Base-by-base conservation (phyloP, 2,113 vertebrate genomes). In the Ptilonorhynchus violaceus region DNA sequence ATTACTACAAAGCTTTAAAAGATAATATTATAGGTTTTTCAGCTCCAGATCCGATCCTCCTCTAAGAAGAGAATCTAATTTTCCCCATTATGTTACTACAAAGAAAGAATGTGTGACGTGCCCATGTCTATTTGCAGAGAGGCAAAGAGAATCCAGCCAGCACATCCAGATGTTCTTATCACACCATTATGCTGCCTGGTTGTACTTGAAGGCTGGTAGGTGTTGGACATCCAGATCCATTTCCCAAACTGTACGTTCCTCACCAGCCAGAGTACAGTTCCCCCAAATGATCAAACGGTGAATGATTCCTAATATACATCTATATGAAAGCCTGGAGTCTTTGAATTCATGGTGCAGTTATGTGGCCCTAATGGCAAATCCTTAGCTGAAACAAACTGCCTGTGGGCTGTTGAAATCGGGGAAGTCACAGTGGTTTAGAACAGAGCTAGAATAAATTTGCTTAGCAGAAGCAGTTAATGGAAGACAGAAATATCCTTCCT, bases 41-140 rank as follows among this genome's bases (percentile, higher is more conserved):
- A 59, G 30, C 46, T 77, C 21, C 37, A 73, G 20, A 80, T 79
- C 13, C 73, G 35, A 60, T 47, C 12, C 9, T 55, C 1, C 10
- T 75, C 4, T 41, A 62, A 70, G 53, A 72, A 31, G 15, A 91
- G 9, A 68, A 27, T 46, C 30, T n/a, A 64, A 52, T 81, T 93
- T 84, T 75, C 10, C 5, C 18, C 1, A 0, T 56, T 55, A 52
- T 0, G 1, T 7, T 73, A 28, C 8, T 64, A 3, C 6, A 63
- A 86, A 64, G 58, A 31, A 58, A 35, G 20, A 60, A 68, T 49
- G 30, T 22, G 16, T 93, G 47, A n/a, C 19, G 7, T 52, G 27
- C 4, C 25, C 11, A 7, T 37, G 11, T 21, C 35, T 73, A 21
- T n/a, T 49, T 73, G 10, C 16, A 79, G 59, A 58, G 46, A 62